phyloP scores from a whole-genome alignment of 2,113 vertebrate genomes.

The Burhinus bistriatus region DNA sequence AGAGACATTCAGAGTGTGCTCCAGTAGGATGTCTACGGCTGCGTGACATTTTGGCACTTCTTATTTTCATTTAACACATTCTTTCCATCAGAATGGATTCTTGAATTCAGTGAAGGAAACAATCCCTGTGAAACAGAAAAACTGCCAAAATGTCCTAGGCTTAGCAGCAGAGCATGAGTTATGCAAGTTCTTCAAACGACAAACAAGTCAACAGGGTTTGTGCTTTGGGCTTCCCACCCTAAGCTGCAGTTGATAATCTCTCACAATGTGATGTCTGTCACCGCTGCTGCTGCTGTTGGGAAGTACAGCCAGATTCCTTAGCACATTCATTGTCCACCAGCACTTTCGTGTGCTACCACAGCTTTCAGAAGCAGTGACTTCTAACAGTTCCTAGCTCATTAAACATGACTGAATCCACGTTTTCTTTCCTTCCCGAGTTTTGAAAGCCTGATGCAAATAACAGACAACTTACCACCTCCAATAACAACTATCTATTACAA shows the following conservation, averaged over 20 bases:
- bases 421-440: neutral
- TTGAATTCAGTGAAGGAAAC: neutral
- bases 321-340: neutral
- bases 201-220: neutral
- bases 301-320: neutral
- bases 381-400: neutral
- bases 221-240: neutral
- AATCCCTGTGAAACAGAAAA: neutral
- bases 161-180: neutral
- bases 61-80: neutral
- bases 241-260: neutral
- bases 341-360: neutral
- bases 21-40: neutral
- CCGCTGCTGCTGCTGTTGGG: neutral
- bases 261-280: neutral
- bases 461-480: neutral
- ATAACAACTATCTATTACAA: neutral
- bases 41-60: neutral
- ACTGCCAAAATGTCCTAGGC: neutral
- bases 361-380: neutral
- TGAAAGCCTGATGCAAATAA: neutral
- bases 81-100: neutral
- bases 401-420: neutral
- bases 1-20: neutral
- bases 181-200: neutral